Conservation (phyloP, 2,888 invertebrate species). For the Syrphus vitripennis region DNA sequence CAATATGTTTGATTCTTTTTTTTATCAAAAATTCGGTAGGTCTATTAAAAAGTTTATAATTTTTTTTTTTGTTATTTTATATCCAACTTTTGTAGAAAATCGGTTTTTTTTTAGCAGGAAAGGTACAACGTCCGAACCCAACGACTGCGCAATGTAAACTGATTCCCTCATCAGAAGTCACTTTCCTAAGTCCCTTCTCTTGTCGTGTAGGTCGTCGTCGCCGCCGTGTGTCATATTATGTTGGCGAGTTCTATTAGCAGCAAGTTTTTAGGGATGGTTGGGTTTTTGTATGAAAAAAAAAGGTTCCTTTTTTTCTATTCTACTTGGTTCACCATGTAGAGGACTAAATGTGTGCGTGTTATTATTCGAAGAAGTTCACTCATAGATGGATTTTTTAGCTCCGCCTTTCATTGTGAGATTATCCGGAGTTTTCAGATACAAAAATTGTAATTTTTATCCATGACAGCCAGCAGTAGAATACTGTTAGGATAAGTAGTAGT, state of each 20-base stretch:
- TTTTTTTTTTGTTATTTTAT: neutral
- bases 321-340: neutral
- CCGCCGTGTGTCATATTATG: too few relatives aligned
- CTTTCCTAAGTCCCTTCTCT: slow-evolving; percentile 57
- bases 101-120: neutral
- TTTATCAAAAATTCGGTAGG: slow-evolving; percentile 15
- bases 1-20: slow-evolving; percentile 4
- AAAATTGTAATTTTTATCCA: slow-evolving; percentile 51
- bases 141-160: slow-evolving; percentile 73
- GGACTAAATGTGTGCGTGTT: slow-evolving; percentile 14
- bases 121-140: slow-evolving; percentile 64
- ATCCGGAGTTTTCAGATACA: slow-evolving; percentile 31
- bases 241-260: slow-evolving; percentile 2
- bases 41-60: neutral
- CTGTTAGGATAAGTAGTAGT: slow-evolving; percentile 26
- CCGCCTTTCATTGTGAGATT: slow-evolving; percentile 46
- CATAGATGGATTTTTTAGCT: slow-evolving; percentile 13
- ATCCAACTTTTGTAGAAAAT: neutral
- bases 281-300: neutral
- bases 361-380: neutral
- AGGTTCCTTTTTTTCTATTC: slow-evolving; percentile 1
- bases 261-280: slow-evolving; percentile 49
- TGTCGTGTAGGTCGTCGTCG: too few relatives aligned
- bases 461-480: slow-evolving; percentile 5
- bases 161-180: slow-evolving; percentile 49